A percentile compares a stretch with the other conserved stretches of the same genome.
These are phyloP conservation scores for Stichodactyla mertensii DNA, from an alignment of 64 coral and sea anemone genomes.

Conservation along the genomic window DNA sequence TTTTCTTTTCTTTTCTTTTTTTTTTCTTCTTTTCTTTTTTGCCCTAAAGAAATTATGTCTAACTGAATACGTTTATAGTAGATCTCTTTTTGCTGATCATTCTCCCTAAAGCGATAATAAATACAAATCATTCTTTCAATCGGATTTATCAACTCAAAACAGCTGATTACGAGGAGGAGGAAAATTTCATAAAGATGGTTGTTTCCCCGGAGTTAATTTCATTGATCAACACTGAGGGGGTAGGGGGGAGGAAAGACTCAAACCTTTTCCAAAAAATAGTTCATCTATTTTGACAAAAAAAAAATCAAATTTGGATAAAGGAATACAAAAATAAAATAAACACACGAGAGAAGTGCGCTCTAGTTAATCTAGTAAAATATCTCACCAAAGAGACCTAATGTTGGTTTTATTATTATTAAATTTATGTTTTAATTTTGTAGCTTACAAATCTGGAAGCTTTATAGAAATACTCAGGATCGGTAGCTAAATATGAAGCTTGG, in stretches of 20 bases:
- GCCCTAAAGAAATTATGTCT: neutral
- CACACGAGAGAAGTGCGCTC: neutral
- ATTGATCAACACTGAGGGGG: neutral
- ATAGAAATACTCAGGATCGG: neutral
- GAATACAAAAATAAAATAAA: neutral
- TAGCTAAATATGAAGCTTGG: neutral
- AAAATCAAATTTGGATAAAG: slow-evolving; percentile 5
- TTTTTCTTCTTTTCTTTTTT: no score
- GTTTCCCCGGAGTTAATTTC: neutral
- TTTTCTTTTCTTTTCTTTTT: no score
- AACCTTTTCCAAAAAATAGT: neutral
- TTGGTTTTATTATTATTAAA: neutral
- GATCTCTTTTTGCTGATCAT: neutral
- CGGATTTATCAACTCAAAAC: neutral
- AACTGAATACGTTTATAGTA: neutral
- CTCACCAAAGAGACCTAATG: neutral
- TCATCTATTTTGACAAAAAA: neutral
- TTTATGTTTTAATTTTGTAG: neutral
- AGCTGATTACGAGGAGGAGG: neutral
- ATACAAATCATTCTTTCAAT: neutral
- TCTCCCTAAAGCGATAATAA: neutral
- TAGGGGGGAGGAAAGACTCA: neutral
- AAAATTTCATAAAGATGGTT: neutral
- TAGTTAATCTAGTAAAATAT: neutral
- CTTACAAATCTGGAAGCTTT: neutral